Evolutionary conservation across 2,888 invertebrate genomes (phyloP).

Genomic region (Tipula lateralis): DNA sequence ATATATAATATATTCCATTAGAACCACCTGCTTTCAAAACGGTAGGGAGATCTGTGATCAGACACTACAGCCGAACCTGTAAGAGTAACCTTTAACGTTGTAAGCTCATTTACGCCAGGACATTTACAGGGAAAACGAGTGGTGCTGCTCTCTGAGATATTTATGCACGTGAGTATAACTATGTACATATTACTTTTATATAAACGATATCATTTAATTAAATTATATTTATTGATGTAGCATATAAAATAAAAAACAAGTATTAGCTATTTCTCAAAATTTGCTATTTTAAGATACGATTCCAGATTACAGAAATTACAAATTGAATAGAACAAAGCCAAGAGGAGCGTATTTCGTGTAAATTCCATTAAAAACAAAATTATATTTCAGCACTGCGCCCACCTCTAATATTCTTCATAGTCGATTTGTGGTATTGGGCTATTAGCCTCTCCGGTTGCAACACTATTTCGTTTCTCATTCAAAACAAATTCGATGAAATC

Average conservation of each 20-base stretch:
- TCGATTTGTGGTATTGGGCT: background rate
- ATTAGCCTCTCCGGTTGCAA: background rate
- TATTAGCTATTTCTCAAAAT: background rate
- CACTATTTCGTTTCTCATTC: background rate
- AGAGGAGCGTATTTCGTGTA: background rate
- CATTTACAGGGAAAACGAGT: too few relatives aligned
- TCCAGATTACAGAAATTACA: background rate
- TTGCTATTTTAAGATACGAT: background rate
- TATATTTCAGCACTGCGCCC: background rate
- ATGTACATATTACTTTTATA: too few relatives aligned
- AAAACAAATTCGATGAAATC: background rate
- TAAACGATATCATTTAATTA: background rate
- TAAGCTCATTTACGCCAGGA: too few relatives aligned
- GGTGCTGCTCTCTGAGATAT: too few relatives aligned
- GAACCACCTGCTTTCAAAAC: too few relatives aligned
- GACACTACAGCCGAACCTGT: too few relatives aligned
- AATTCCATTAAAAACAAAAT: background rate
- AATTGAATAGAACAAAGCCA: background rate
- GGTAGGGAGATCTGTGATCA: too few relatives aligned
- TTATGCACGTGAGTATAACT: too few relatives aligned
- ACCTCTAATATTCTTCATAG: background rate
- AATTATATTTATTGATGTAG: background rate
- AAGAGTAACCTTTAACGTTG: too few relatives aligned
- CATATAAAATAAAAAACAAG: background rate
- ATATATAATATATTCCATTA: too few relatives aligned